A percentile compares a stretch with the other conserved stretches of the same genome.
Evolutionary conservation across 2,888 invertebrate genomes (phyloP).

Genomic region (Drosophila pseudotakahashii): DNA sequence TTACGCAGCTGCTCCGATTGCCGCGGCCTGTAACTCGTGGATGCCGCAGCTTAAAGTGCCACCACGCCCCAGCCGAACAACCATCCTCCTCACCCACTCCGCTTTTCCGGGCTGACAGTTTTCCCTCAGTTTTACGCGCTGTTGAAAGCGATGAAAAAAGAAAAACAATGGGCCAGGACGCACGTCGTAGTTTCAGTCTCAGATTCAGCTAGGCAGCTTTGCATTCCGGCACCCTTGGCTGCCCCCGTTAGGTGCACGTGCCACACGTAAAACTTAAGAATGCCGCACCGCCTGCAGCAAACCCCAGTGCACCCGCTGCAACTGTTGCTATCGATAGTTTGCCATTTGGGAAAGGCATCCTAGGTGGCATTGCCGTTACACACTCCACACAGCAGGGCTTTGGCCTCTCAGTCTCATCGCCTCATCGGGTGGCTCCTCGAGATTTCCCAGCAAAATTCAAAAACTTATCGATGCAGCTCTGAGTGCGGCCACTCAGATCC

Average conservation of each 20-base stretch:
- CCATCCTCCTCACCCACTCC: slow-evolving; percentile 25
- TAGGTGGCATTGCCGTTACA: slow-evolving; percentile 2
- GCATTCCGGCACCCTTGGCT: slow-evolving; percentile 53
- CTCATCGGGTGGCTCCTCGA: slow-evolving; percentile 16
- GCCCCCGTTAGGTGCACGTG: slow-evolving; percentile 71
- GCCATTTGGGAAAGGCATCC: slow-evolving; percentile 22
- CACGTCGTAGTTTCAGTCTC: slow-evolving; percentile 23
- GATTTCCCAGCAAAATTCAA: slow-evolving; percentile 19
- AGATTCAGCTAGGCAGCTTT: slow-evolving; percentile 28
- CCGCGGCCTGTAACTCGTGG: slow-evolving; percentile 7
- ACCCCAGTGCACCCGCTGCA: slow-evolving; percentile 46
- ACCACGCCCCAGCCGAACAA: neutral
- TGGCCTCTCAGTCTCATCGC: neutral
- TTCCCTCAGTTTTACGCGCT: slow-evolving; percentile 65
- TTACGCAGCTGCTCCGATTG: slow-evolving; percentile 54
- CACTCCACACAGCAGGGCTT: slow-evolving; percentile 6
- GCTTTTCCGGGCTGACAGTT: slow-evolving; percentile 57
- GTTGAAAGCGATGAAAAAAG: slow-evolving; percentile 59
- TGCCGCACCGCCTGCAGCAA: slow-evolving; percentile 64
- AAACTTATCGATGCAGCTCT: slow-evolving; percentile 3
- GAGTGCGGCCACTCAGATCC: neutral
- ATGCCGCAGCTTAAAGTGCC: slow-evolving; percentile 50
- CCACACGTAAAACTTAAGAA: slow-evolving; percentile 80
- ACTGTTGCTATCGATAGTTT: slow-evolving; percentile 75
- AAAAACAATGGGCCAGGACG: neutral